Percentiles rank a stretch among this genome's conserved stretches.
Evolutionary conservation across 2,888 invertebrate genomes (phyloP).

Genomic region (Linnaemya tessellans): DNA sequence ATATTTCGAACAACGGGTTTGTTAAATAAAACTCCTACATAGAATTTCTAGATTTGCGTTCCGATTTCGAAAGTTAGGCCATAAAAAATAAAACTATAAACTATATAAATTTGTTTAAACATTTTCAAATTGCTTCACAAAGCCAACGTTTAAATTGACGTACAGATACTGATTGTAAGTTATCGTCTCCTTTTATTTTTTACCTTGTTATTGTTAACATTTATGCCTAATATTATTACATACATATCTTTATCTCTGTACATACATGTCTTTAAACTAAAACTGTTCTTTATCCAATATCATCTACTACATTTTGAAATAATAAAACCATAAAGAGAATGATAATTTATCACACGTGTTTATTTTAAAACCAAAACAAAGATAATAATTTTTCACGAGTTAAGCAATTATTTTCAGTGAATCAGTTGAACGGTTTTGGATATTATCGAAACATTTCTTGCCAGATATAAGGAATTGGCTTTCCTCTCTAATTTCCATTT

Average conservation of each 20-base stretch:
- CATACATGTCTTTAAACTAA: constrained; percentile 33
- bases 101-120: background rate
- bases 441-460: no score
- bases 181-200: background rate
- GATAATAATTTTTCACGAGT: no score
- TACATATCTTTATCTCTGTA: constrained; percentile 4
- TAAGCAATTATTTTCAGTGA: no score
- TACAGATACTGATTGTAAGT: background rate
- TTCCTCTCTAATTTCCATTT: no score
- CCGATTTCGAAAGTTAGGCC: no score
- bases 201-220: constrained; percentile 36
- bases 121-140: background rate
- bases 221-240: constrained; percentile 9
- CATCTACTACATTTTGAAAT: constrained; percentile 19
- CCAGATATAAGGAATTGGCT: no score
- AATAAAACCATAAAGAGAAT: constrained; percentile 1
- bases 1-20: no score
- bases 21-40: no score
- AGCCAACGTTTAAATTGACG: background rate
- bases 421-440: no score
- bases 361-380: background rate
- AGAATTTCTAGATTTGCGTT: no score
- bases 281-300: constrained; percentile 22
- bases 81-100: no score
- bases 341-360: background rate